Evolutionary conservation across 2,888 invertebrate genomes (phyloP), one percentile per base, ranked within the genome.

Genomic region (Pachydiplax longipennis): DNA sequence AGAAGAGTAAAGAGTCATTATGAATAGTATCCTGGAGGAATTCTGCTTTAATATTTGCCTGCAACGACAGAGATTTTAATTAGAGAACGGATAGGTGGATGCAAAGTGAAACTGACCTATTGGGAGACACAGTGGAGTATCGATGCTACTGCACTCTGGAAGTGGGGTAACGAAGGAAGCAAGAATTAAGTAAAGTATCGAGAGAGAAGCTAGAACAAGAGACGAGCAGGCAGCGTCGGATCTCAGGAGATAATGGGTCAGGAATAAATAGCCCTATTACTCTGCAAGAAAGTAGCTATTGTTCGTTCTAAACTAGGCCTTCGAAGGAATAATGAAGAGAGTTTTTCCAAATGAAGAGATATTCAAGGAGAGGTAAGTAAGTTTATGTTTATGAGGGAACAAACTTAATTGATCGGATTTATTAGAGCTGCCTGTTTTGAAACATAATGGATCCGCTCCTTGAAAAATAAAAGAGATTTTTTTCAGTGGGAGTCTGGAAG

Each of bases 221-320:
- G 22, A 18, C 61, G 87, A 22, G 37, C 31, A 35, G 10, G 61
- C 87, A 58, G 22, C 87, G 61, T 5, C 10, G 53, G 61, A 83
- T 83, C 83, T 53, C 83, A 35, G 48, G 31, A 83, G 87, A 87
- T 65, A 87, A 61, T 87, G 87, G 65, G 40, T 65, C 65, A 58
- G 87, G 61, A 87, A 87, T 87, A 87, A 87, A 87, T 87, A 65
- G 87, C 65, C 65, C 87, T 65, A 65, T 87, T 87, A 87, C 65
- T 87, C 61, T 53, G 37, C n/a, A 37, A 87, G 40, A 40, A 65
- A 61, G 25, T n/a, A 37, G 22, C 87, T 35, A 65, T 87, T 87
- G 87, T 87, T 87, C 87, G 87, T 37, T 65, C 22, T 40, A 48
- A 87, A 25, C 58, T 6, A 48, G 87, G 87, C n/a, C 61, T 87